Conservation (phyloP, 1,140 invertebrate species). For the Wiebesia pumilae region DNA sequence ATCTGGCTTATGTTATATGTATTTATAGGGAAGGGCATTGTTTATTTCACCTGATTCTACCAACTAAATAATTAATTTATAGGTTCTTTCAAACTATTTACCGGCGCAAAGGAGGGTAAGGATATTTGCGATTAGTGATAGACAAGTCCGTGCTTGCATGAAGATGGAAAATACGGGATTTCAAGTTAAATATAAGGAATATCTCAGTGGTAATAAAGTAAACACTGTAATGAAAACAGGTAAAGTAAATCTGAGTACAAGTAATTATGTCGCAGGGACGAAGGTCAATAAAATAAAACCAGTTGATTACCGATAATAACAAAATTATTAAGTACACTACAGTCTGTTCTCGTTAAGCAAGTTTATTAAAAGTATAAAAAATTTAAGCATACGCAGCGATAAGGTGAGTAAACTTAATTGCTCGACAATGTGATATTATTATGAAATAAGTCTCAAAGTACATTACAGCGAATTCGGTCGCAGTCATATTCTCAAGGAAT, state of each 20-base stretch:
- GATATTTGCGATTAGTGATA: not conserved
- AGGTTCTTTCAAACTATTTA: not conserved
- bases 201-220: not conserved
- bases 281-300: too few species aligned
- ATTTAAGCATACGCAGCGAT: too few species aligned
- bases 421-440: too few species aligned
- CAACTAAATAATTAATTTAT: not conserved
- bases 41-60: not conserved
- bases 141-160: not conserved
- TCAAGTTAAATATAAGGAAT: not conserved
- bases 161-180: not conserved
- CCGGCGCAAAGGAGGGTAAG: not conserved
- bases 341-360: too few species aligned
- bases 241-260: too few species aligned
- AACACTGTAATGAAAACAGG: not conserved
- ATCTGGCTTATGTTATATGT: not conserved
- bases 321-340: too few species aligned
- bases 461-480: not conserved
- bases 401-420: too few species aligned
- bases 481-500: not conserved
- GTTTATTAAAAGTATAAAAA: too few species aligned
- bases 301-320: too few species aligned
- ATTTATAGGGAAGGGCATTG: not conserved
- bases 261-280: too few species aligned
- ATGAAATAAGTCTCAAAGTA: not conserved